Evolutionary conservation across 2,113 vertebrate species (phyloP), one percentile per base, ranked within the genome.

Genomic region (Rhineura floridana): DNA sequence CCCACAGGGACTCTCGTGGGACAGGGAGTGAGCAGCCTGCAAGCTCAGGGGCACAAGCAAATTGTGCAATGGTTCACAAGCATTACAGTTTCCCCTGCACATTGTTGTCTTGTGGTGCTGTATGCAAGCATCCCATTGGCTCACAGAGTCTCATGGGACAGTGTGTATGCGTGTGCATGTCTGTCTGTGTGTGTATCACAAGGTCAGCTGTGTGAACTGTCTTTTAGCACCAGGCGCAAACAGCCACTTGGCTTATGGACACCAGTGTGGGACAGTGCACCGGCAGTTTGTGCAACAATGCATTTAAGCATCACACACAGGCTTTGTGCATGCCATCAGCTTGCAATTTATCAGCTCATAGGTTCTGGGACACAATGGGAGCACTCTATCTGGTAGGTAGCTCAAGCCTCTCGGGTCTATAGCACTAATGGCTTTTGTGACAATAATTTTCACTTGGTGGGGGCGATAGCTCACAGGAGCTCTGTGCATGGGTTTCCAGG

Each of bases 1-100:
- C 87, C 91, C 85, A 87, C 87, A 75, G 75, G n/a, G 62, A 52
- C 82, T 81, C 67, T 86, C 50, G 11, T 69, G 88, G 81, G 67
- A 89, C n/a, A 59, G 77, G 46, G 59, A 55, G 25, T 8, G 42
- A 88, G 81, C 87, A 46, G 87, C 85, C 84, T 69, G 84, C 84
- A 80, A 50, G 30, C 5, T 85, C 77, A 19, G 78, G 67, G 44
- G 67, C 83, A 72, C 15, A 21, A 85, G 65, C 83, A 79, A 70
- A 84, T 72, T 59, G 82, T 46, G 52, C 19, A 46, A 25, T 4
- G 6, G 44, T 36, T 52, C 55, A 83, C 3, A 25, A 83, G 55
- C 52, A 62, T 13, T 42, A 6, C 28, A 44, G 15, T 39, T 87
- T 62, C 79, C 72, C 12, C 39, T 39, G 9, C 9, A 59, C 39